phyloP scores from a whole-genome alignment of 2,888 invertebrate genomes.

The Arctia plantaginis region DNA sequence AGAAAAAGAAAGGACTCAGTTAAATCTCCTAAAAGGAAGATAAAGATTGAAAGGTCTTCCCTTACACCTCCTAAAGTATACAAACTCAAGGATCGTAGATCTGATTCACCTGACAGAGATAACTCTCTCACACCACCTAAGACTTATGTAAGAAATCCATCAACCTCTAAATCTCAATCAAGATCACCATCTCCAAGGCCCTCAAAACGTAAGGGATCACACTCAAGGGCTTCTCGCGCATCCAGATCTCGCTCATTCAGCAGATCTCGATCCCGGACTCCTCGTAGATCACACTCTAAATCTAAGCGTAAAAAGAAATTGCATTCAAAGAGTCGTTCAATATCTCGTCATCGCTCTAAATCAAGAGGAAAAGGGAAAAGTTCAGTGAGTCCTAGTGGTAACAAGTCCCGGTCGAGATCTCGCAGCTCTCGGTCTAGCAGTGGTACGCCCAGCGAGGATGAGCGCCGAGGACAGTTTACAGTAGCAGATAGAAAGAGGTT shows the following conservation, averaged over 20 bases:
- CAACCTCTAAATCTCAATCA: constrained; percentile 69
- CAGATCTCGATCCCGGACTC: constrained; percentile 57
- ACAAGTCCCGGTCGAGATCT: constrained; percentile 64
- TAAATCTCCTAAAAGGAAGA: constrained; percentile 58
- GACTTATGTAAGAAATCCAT: constrained; percentile 71
- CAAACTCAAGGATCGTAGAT: constrained; percentile 61
- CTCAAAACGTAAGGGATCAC: constrained; percentile 52
- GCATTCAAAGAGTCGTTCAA: constrained; percentile 63
- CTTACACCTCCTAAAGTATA: constrained; percentile 65
- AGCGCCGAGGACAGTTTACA: constrained; percentile 80
- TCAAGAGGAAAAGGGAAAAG: constrained; percentile 60
- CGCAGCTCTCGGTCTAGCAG: constrained; percentile 62
- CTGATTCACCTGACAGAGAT: constrained; percentile 64
- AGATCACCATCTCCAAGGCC: constrained; percentile 59
- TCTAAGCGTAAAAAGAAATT: constrained; percentile 64
- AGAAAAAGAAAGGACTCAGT: constrained; percentile 56
- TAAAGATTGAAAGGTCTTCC: constrained; percentile 63
- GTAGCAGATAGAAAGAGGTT: constrained; percentile 80
- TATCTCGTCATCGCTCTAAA: constrained; percentile 60
- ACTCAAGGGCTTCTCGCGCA: constrained; percentile 48
- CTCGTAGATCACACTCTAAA: constrained; percentile 59
- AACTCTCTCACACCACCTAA: constrained; percentile 78
- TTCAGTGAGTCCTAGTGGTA: constrained; percentile 49
- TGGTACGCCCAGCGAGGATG: constrained; percentile 73
- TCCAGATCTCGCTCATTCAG: constrained; percentile 61